These are phyloP conservation scores for Callionymus lyra DNA, from an alignment of 2,113 vertebrate genomes.

Conservation along the genomic window DNA sequence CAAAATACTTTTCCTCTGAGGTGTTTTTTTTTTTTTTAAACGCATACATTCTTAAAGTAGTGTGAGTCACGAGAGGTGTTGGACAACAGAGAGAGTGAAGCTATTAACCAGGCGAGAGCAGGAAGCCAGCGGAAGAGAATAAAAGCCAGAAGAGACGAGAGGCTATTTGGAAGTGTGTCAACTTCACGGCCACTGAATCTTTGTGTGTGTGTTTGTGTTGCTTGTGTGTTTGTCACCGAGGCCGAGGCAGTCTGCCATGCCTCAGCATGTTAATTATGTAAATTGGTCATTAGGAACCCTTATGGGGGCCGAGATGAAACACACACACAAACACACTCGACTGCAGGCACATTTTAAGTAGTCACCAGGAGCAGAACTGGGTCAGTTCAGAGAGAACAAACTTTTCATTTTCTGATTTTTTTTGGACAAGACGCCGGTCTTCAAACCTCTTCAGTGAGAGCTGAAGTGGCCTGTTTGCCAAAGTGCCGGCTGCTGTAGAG, in stretches of 20 bases:
- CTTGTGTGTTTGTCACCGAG: constrained; percentile 12
- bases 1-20: no score
- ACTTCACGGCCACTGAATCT: constrained; percentile 2
- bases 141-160: constrained; percentile 12
- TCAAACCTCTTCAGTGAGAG: constrained; percentile 12
- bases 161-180: constrained; percentile 13
- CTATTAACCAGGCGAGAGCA: constrained; percentile 5
- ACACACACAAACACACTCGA: constrained; percentile 13
- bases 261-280: constrained; percentile 55
- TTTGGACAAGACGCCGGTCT: constrained; percentile 7
- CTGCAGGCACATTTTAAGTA: constrained; percentile 36
- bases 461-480: no score
- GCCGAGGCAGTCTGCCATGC: constrained; percentile 31
- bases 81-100: constrained; percentile 2
- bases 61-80: no score
- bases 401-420: constrained; percentile 7
- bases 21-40: no score
- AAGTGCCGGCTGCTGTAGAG: no score
- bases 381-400: constrained; percentile 12
- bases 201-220: constrained; percentile 6
- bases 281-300: constrained; percentile 52
- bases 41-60: no score
- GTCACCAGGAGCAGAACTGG: constrained; percentile 17
- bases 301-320: constrained; percentile 32
- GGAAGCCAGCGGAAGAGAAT: background rate